Conservation (phyloP, 2,113 vertebrate genomes). For the Oceanodroma tethys region DNA sequence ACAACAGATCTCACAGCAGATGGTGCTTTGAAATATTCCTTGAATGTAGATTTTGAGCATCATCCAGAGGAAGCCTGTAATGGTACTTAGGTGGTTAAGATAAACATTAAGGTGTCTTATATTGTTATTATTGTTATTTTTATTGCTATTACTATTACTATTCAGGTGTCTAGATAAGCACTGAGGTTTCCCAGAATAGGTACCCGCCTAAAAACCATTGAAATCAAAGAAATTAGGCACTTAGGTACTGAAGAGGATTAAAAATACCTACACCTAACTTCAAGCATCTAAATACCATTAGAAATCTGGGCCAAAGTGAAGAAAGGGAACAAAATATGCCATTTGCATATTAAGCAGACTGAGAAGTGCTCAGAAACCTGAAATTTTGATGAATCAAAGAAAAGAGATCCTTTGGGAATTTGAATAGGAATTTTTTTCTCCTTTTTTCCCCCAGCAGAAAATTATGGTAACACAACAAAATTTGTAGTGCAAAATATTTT, state of each 20-base stretch:
- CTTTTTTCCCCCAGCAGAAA: background rate
- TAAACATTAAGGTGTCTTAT: background rate
- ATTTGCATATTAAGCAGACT: background rate
- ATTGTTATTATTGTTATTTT: background rate
- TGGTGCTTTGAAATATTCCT: background rate
- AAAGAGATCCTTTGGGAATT: background rate
- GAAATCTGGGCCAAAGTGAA: background rate
- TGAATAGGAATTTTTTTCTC: background rate
- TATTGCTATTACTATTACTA: background rate
- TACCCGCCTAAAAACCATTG: background rate
- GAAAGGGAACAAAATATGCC: background rate
- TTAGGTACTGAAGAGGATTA: background rate
- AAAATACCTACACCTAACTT: background rate
- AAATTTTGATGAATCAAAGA: background rate
- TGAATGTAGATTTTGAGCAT: background rate
- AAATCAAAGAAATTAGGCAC: background rate
- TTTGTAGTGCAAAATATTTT: background rate
- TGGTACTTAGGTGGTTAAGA: background rate
- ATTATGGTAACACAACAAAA: background rate
- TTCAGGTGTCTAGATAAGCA: background rate
- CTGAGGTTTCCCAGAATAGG: background rate
- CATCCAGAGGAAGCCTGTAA: background rate
- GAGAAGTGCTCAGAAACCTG: background rate
- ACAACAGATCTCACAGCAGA: background rate
- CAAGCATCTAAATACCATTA: background rate